A percentile compares a stretch with the other conserved stretches of the same genome.
Conservation (phyloP, 2,113 vertebrate genomes). For the Macaca fascicularis region T2T-MFA8v1.1 NC_088386.1:3213001-3213500, state of each 20-base stretch:
- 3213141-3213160: not conserved
- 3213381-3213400: not conserved
- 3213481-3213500: not conserved
- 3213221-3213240: not conserved
- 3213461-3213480: not conserved
- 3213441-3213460: not conserved
- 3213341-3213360: not conserved
- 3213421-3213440: not conserved
- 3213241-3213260: not conserved
- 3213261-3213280: not conserved
- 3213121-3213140: not conserved
- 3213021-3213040: not conserved
- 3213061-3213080: not conserved
- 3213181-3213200: not conserved
- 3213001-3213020: not conserved
- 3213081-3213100: not conserved
- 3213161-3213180: not conserved
- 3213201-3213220: not conserved
- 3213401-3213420: not conserved
- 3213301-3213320: not conserved
- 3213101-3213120: not conserved
- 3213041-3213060: not conserved
- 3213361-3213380: not conserved
- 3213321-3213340: not conserved
- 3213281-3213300: not conserved